Base-by-base conservation (phyloP, 2,113 vertebrate genomes). In the Cebidichthys violaceus region DNA sequence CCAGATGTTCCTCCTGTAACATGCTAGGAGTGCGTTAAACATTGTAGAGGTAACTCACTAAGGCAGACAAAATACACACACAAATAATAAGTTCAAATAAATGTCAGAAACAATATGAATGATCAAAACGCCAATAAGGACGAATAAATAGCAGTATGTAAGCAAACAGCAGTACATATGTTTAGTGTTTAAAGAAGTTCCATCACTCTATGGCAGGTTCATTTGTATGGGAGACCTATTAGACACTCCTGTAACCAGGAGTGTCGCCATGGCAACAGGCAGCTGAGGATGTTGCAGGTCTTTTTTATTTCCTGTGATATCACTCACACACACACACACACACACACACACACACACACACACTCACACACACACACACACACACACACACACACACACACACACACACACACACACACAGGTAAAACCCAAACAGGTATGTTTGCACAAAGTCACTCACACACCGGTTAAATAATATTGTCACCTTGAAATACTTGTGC, bases 201-300 rank as follows among this genome's bases (percentile, higher is more conserved):
- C 6, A 55, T 55, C 54, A 11, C 11, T n/a, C 71, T 33, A 33
- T 24, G 69, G 35, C 33, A 76, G 69, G 74, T 89, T 86, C n/a
- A 86, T 90, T 89, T 90, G 86, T 86, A 86, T 84, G 81, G 61
- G 35, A 76, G 75, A 84, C 84, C 80, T 84, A 84, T 83, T 84
- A 90, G 79, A 85, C 64, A 60, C 69, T 86, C 77, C 82, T 90
- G 76, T 92, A 91, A 90, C 89, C 86, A 90, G 89, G 79, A 82
- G 79, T 77, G 91, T 93, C 71, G 9, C 89, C 84, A 93, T 93
- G 87, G 92, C 90, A 94, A 92, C 91, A 90, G 75, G 37, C 82
- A 86, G 83, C 82, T 73, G 81, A 84, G 83, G 87, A 88, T 87
- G 83, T 75, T 92, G 83, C 71, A 79, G 78, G 75, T 90, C 65